A percentile compares a stretch with the other conserved stretches of the same genome.
Evolutionary conservation across 2,888 invertebrate genomes (phyloP).

Genomic region (Leucophora obtusa): DNA sequence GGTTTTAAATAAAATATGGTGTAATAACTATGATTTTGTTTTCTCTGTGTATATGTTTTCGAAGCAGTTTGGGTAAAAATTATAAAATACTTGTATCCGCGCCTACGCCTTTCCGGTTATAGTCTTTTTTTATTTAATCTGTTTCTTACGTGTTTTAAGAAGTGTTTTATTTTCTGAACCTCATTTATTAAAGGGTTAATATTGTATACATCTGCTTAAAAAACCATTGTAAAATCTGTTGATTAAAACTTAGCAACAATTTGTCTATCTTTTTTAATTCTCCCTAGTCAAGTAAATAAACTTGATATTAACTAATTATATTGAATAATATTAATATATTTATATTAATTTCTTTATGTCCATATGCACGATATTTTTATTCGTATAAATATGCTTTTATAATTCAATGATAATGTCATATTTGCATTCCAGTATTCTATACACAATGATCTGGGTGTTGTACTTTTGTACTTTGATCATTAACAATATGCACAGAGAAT

Average conservation of each 20-base stretch:
- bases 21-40: too few species aligned
- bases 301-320: constrained; percentile 6
- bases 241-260: not conserved
- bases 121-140: too few species aligned
- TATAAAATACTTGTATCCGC: too few species aligned
- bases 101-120: too few species aligned
- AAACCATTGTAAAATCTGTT: not conserved
- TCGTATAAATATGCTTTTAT: constrained; percentile 5
- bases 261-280: not conserved
- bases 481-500: constrained; percentile 5
- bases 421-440: not conserved
- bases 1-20: too few species aligned
- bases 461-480: constrained; percentile 62
- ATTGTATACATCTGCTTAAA: not conserved
- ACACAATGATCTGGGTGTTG: constrained; percentile 52
- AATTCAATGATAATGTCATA: constrained; percentile 26
- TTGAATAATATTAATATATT: constrained; percentile 10
- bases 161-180: too few species aligned
- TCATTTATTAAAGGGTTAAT: not conserved
- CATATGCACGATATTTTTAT: not conserved
- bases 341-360: constrained; percentile 12
- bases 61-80: too few species aligned
- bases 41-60: too few species aligned
- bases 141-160: too few species aligned
- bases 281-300: not conserved